Evolutionary conservation across 2,797 vertebrate genomes (phyloP), one percentile per base, ranked within the genome.

Genomic region (Acrocephalus scirpaceus): DNA sequence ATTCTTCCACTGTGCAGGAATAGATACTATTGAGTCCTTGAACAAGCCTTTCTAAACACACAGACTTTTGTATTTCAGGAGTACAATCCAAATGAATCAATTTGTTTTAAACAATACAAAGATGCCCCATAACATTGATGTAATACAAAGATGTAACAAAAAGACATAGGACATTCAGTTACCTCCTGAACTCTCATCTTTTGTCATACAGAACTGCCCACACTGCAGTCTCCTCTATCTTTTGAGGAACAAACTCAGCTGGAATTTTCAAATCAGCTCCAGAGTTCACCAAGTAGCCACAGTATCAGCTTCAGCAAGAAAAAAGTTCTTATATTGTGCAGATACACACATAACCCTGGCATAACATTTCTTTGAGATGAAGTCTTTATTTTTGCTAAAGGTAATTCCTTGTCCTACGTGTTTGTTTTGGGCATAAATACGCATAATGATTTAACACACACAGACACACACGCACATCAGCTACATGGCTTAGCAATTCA

Each of bases 401-500:
- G 45, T 92, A 92, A 92, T 72, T 83, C 76, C 79, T 75, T 90
- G 87, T 90, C 40, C 44, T 62, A 56, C 65, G 22, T 42, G 56
- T 89, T 88, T 75, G 60, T 88, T 95, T 76, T 22, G 32, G 56
- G 92, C 51, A 84, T 60, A 93, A 92, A 83, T 70, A 95, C 0
- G 3, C 62, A 81, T 54, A 85, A 71, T 44, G 9, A 94, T 90
- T 89, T 78, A 61, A 70, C 9, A 27, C 19, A 16, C 4, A 1
- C 7, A 27, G 38, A 38, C 38, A 38, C 18, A 21, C 27, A 51
- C 29, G 11, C 16, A 1, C 9, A 17, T 13, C 21, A 67, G 73
- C 83, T 92, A 72, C 27, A 77, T 6, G 34, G 54, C 56, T 95
- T 54, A 67, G 65, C 75, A 94, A 95, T 92, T 89, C 75, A 82